Base-by-base conservation (phyloP, 2,797 vertebrate species). In the Aulostomus chinensis region DNA sequence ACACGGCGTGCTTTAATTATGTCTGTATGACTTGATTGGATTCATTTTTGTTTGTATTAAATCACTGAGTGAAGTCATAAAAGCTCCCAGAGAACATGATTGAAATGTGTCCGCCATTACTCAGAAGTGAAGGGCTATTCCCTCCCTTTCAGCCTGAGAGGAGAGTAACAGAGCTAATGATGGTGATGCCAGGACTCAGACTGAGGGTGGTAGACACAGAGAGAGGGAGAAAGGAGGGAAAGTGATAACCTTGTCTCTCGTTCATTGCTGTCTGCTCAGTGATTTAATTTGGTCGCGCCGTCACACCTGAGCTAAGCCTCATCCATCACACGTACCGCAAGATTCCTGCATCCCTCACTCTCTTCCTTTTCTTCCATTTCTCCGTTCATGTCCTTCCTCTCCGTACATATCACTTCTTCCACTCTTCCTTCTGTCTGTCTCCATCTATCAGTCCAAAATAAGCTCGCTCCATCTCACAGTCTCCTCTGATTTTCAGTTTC, bases 171-270 rank as follows among this genome's bases (percentile, higher is more conserved):
- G 30, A 39, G 58, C 43, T 45, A 63, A 67, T 68, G 51, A 69
- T 54, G 4, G 69, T 28, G 10, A 62, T 52, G 67, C 63, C n/a
- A 49, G 61, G 63, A 38, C 56, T 42, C 34, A 39, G 18, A 39
- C 62, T 40, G 58, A 73, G 60, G 62, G 75, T 30, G 65, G 66
- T 17, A 71, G 63, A 73, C 66, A 15, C 56, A 20, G 48, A 20
- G 9, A 53, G 43, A 17, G 48, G 8, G 20, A 31, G 55, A 21
- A 18, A 38, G 26, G 59, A 58, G 51, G 4, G 58, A 80, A 78
- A 68, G 78, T 72, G 79, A 83, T 86, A 85, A 87, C 86, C 86
- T 88, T 87, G 86, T 84, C 80, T 78, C 76, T 74, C 70, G 62
- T 80, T 83, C 80, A 80, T 83, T 86, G 77, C 77, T 78, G 83